These are phyloP conservation scores for Drosophila insularis DNA, from an alignment of 1,140 invertebrate species.

Conservation along the genomic window DNA sequence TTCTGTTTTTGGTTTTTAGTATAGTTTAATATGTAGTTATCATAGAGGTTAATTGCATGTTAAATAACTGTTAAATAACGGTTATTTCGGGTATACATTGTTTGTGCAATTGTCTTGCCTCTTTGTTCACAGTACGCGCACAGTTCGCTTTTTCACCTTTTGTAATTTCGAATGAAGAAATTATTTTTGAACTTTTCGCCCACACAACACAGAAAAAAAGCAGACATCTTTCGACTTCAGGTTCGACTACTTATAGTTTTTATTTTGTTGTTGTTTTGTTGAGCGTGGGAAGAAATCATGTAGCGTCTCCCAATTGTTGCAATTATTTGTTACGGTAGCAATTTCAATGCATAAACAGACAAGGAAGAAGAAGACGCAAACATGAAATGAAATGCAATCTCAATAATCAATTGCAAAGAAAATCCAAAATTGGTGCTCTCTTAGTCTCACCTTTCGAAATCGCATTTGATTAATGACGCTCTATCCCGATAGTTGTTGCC, in stretches of 20 bases:
- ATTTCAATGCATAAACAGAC: slow-evolving; percentile 1
- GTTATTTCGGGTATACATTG: slow-evolving; percentile 34
- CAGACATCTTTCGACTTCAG: not conserved
- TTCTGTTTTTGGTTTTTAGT: slow-evolving; percentile 29
- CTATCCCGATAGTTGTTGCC: not conserved
- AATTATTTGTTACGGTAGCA: slow-evolving; percentile 32
- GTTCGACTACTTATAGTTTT: slow-evolving; percentile 9
- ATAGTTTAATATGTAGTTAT: slow-evolving; percentile 19
- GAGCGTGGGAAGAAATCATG: slow-evolving; percentile 61
- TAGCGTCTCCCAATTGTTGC: slow-evolving; percentile 13
- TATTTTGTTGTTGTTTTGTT: slow-evolving; percentile 13
- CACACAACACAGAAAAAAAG: slow-evolving; percentile 29
- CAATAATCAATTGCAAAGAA: slow-evolving; percentile 30
- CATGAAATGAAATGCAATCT: slow-evolving; percentile 28
- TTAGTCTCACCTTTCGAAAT: slow-evolving; percentile 48
- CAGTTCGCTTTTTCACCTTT: slow-evolving; percentile 26
- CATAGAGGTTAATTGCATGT: slow-evolving; percentile 69
- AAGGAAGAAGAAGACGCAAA: not conserved
- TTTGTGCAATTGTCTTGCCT: slow-evolving; percentile 57
- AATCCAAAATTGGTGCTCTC: slow-evolving; percentile 6
- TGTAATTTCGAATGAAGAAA: slow-evolving; percentile 60
- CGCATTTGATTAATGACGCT: slow-evolving; percentile 46
- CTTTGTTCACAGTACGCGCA: not conserved
- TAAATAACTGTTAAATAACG: slow-evolving; percentile 76
- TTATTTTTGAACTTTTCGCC: slow-evolving; percentile 73